phyloP scores from a whole-genome alignment of 2,113 vertebrate genomes.

The Toxotes jaculatrix region DNA sequence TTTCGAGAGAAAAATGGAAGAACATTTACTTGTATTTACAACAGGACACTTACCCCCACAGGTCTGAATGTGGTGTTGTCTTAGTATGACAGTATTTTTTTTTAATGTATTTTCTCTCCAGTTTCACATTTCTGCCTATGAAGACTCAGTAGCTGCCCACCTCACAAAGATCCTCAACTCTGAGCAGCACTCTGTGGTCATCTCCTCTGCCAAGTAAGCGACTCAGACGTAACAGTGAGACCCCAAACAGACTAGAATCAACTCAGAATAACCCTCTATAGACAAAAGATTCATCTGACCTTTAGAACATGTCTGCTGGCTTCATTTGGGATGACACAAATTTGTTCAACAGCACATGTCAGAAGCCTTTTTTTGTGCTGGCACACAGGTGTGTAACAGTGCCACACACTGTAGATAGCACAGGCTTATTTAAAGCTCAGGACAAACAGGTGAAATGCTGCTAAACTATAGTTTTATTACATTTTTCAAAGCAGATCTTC shows the following conservation, averaged over 20 bases:
- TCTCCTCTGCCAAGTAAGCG: constrained; percentile 96
- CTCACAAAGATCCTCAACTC: constrained; percentile 98
- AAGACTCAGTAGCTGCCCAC: constrained; percentile 95
- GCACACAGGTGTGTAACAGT: too few species aligned
- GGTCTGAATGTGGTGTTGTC: neutral
- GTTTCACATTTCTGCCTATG: constrained; percentile 95
- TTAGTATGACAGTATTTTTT: neutral
- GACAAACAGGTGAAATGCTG: neutral
- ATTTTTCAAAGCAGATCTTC: too few species aligned
- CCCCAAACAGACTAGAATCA: neutral
- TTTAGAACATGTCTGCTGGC: neutral
- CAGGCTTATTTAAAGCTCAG: neutral
- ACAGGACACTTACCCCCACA: too few species aligned
- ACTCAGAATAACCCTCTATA: neutral
- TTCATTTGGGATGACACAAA: neutral
- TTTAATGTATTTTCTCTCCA: constrained; percentile 38
- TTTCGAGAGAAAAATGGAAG: neutral
- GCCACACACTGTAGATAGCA: neutral
- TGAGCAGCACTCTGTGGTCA: constrained; percentile 94
- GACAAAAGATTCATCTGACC: neutral
- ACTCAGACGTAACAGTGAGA: neutral
- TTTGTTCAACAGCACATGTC: neutral
- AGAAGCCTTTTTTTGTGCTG: neutral
- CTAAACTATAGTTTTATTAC: neutral
- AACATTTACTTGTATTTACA: neutral